Evolutionary conservation across 53 echinoderm and acorn worm genomes (phyloP).

Genomic region (Glandiceps talaboti): DNA sequence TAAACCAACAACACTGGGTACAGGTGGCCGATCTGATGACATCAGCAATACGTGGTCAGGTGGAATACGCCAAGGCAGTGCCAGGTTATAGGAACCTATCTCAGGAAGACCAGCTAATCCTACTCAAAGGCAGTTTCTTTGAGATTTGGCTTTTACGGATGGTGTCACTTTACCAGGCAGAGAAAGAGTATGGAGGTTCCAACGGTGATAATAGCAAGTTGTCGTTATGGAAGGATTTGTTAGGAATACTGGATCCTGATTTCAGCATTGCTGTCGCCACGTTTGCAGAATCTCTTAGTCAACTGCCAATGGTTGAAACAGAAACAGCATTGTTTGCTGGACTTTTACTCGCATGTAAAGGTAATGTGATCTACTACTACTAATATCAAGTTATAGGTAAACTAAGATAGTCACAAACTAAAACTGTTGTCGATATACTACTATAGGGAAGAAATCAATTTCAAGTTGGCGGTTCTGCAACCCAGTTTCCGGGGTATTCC

Average conservation of each 20-base stretch:
- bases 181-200: background rate
- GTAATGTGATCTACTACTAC: no score
- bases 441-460: no score
- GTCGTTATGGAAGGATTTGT: background rate
- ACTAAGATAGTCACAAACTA: no score
- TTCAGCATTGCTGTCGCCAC: constrained; percentile 3
- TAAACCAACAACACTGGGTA: constrained; percentile 43
- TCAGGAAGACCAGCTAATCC: constrained; percentile 90
- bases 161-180: background rate
- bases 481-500: no score
- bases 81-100: constrained; percentile 91
- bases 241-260: background rate
- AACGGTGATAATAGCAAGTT: background rate
- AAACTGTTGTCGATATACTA: no score
- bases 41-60: constrained; percentile 94
- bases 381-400: no score
- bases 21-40: constrained; percentile 82
- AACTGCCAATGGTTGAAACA: constrained; percentile 71
- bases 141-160: constrained; percentile 85
- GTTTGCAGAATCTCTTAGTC: constrained; percentile 80
- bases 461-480: no score
- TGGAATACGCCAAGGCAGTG: constrained; percentile 98
- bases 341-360: constrained; percentile 60
- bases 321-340: constrained; percentile 76
- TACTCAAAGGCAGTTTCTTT: constrained; percentile 90